These are phyloP conservation scores for Capromys pilorides DNA, from an alignment of 2,797 vertebrate genomes.

Conservation along the genomic window DNA sequence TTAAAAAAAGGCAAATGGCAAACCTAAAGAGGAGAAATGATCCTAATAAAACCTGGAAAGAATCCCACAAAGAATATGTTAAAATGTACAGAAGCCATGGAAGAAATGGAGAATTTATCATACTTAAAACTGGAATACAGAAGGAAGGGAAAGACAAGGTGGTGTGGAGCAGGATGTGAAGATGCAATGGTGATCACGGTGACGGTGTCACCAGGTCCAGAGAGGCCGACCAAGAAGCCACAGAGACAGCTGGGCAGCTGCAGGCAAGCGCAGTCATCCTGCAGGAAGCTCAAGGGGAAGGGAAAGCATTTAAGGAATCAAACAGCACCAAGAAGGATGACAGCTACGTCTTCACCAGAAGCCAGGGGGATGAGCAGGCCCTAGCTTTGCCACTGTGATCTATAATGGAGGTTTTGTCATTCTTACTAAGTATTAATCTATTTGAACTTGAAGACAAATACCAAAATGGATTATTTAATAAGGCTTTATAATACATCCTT, in stretches of 20 bases:
- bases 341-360: not conserved
- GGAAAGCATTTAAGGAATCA: not conserved
- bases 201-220: not conserved
- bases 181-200: not conserved
- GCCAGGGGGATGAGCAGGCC: not conserved
- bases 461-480: not conserved
- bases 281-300: not conserved
- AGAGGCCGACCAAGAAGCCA: not conserved
- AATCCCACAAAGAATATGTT: not conserved
- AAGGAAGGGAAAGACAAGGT: not conserved
- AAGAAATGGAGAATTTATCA: not conserved
- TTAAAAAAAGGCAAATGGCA: too few relatives aligned
- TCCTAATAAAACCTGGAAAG: not conserved
- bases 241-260: not conserved
- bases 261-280: too few relatives aligned
- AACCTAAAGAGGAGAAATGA: not conserved
- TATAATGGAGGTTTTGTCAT: not conserved
- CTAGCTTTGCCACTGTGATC: not conserved
- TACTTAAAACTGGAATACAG: not conserved
- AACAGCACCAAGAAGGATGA: not conserved
- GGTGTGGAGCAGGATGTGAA: not conserved
- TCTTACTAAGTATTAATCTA: not conserved
- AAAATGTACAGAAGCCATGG: not conserved
- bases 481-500: not conserved
- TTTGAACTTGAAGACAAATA: not conserved